Evolutionary conservation across 2,888 invertebrate species (phyloP).

Genomic region (Nephrocerus scutellatus): DNA sequence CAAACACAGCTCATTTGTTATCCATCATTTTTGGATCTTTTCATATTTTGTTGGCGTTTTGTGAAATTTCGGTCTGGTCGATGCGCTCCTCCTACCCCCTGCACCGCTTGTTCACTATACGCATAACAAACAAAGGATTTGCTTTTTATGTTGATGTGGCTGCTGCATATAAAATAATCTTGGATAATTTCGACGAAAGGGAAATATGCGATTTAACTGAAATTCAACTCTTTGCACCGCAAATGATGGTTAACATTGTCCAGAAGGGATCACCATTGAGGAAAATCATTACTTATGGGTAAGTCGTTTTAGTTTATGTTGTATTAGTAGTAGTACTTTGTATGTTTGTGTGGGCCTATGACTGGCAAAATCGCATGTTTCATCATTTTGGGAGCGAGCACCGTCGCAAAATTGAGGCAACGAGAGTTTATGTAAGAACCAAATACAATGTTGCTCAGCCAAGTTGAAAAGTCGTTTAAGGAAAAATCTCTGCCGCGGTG

Average conservation of each 20-base stretch:
- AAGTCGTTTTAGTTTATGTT: conserved; percentile 25
- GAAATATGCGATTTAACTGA: conserved; percentile 63
- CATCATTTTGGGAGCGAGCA: too few relatives aligned
- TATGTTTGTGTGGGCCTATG: too few relatives aligned
- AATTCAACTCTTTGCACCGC: conserved; percentile 55
- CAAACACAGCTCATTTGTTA: conserved; percentile 1
- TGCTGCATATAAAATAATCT: conserved; percentile 61
- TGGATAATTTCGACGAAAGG: conserved; percentile 56
- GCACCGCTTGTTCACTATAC: too few relatives aligned
- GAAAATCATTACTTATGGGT: conserved; percentile 58
- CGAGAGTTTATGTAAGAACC: too few relatives aligned
- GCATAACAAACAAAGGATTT: conserved; percentile 49
- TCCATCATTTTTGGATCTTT: background rate
- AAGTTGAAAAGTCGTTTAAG: too few relatives aligned
- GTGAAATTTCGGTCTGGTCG: conserved; percentile 8
- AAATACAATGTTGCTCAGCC: too few relatives aligned
- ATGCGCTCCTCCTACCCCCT: too few relatives aligned
- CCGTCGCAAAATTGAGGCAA: too few relatives aligned
- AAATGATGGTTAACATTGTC: conserved; percentile 52
- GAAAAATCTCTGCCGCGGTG: too few relatives aligned
- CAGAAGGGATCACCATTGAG: conserved; percentile 58
- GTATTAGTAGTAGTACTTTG: too few relatives aligned
- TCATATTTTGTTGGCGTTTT: conserved; percentile 1
- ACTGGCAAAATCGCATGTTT: too few relatives aligned
- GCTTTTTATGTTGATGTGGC: conserved; percentile 65